Evolutionary conservation across 2,113 vertebrate species (phyloP).

Genomic region (Colossoma macropomum): DNA sequence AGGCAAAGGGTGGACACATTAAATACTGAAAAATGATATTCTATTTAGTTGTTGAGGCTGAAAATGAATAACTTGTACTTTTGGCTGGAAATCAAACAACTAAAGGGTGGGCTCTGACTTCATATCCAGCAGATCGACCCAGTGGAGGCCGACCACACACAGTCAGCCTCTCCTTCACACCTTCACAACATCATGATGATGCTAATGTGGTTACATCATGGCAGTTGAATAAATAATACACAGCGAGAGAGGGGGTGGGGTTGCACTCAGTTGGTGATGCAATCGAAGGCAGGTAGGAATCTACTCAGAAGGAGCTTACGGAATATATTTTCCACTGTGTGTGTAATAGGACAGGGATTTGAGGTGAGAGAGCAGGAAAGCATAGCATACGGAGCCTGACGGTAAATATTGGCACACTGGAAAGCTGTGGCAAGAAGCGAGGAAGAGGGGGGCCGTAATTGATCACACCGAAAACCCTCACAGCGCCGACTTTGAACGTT

Average conservation of each 20-base stretch:
- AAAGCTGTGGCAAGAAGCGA: constrained; percentile 58
- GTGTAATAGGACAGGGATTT: background rate
- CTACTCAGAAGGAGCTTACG: constrained; percentile 22
- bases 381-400: background rate
- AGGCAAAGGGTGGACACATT: no score
- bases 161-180: background rate
- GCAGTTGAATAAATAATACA: constrained; percentile 12
- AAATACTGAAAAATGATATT: no score
- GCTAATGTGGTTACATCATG: constrained; percentile 29
- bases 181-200: background rate
- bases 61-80: no score
- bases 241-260: background rate
- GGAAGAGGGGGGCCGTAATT: constrained; percentile 66
- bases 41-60: no score
- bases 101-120: no score
- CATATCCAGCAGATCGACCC: no score
- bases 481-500: constrained; percentile 69
- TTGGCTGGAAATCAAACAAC: no score
- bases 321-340: background rate
- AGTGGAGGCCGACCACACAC: background rate
- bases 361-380: background rate
- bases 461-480: constrained; percentile 66
- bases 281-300: constrained; percentile 13
- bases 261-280: constrained; percentile 27
- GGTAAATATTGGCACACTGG: constrained; percentile 62